These are phyloP conservation scores for Netelia fuscicornis DNA, from an alignment of 2,888 invertebrate species.

Conservation along the genomic window DNA sequence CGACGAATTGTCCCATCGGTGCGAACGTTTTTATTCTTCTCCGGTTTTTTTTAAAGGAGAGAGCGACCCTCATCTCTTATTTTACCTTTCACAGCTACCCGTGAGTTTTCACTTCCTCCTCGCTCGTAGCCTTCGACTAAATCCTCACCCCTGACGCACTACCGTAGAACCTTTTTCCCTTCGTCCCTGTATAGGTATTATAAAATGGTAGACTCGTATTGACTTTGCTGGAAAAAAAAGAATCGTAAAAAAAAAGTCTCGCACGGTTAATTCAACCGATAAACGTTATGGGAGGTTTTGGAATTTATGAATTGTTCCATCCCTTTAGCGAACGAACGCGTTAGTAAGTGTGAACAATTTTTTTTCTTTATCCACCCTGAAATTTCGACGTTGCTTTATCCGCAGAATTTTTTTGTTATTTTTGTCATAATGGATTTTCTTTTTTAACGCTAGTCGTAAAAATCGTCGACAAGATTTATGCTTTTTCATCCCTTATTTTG, in stretches of 20 bases:
- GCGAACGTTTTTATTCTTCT: slow-evolving; percentile 81
- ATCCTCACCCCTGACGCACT: slow-evolving; percentile 51
- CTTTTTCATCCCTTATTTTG: too few species aligned
- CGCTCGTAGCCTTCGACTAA: slow-evolving; percentile 51
- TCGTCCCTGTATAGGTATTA: not conserved
- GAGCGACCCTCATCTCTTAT: slow-evolving; percentile 64
- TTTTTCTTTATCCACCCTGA: slow-evolving; percentile 15
- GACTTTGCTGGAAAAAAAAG: slow-evolving; percentile 28
- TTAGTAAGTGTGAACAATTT: not conserved
- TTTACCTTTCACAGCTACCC: slow-evolving; percentile 50
- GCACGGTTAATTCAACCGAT: slow-evolving; percentile 36
- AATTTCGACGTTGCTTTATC: not conserved
- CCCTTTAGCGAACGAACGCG: not conserved
- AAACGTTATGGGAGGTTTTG: slow-evolving; percentile 11
- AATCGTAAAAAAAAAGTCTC: slow-evolving; percentile 41
- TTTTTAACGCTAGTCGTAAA: not conserved
- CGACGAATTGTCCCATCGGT: slow-evolving; percentile 81
- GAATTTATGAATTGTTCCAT: not conserved
- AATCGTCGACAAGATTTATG: too few species aligned
- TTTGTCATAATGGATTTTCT: not conserved
- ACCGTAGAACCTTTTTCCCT: slow-evolving; percentile 25
- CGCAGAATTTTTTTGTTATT: not conserved
- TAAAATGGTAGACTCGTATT: slow-evolving; percentile 28
- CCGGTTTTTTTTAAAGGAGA: slow-evolving; percentile 55
- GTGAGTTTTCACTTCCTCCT: slow-evolving; percentile 37